These are phyloP conservation scores for Tetrao urogallus DNA, from an alignment of 2,113 vertebrate genomes.

Conservation along the genomic window DNA sequence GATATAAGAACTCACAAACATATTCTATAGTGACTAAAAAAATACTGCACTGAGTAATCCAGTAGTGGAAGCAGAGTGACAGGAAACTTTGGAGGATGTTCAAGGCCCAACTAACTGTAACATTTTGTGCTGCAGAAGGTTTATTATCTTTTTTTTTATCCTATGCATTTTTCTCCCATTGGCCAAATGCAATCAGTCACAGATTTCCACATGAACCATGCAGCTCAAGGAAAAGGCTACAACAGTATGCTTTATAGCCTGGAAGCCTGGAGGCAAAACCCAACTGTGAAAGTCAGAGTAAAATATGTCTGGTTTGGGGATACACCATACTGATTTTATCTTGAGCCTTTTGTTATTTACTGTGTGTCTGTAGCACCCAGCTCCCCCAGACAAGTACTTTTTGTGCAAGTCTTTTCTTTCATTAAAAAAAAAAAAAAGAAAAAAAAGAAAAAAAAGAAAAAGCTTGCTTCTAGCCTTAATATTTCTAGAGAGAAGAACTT, in stretches of 20 bases:
- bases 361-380: not conserved
- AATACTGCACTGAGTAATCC: not conserved
- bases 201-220: not conserved
- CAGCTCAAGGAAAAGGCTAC: not conserved
- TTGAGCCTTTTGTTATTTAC: not conserved
- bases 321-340: not conserved
- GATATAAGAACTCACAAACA: not conserved
- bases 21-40: not conserved
- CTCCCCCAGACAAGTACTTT: not conserved
- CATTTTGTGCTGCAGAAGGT: not conserved
- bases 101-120: not conserved
- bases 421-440: not conserved
- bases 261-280: not conserved
- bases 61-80: not conserved
- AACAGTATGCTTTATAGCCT: not conserved
- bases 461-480: not conserved
- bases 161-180: not conserved
- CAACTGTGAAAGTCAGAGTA: not conserved
- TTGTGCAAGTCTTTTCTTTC: not conserved
- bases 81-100: not conserved
- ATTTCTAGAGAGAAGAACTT: not conserved
- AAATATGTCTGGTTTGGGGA: not conserved
- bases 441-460: too few relatives aligned
- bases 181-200: not conserved
- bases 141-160: conserved; percentile 44